Percentiles rank a stretch among this genome's conserved stretches.
Conservation (phyloP, 2,113 vertebrate species). For the Podarcis muralis region DNA sequence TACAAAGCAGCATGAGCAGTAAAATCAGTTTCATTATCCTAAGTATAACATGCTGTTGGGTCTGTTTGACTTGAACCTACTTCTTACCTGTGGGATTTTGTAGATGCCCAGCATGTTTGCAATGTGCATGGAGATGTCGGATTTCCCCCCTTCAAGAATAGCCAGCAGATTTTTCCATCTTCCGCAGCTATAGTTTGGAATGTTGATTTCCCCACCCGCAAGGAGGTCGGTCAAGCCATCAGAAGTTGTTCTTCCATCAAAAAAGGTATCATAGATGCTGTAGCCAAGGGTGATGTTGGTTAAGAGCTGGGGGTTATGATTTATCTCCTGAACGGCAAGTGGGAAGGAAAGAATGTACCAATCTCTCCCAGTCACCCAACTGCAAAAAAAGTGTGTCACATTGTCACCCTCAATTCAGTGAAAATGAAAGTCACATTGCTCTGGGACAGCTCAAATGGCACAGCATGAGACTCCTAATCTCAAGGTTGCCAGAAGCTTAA, state of each 20-base stretch:
- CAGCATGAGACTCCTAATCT: no score
- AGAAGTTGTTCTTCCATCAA: not conserved
- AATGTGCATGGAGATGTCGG: not conserved
- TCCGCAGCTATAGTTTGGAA: not conserved
- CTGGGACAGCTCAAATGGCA: no score
- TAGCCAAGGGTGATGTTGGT: not conserved
- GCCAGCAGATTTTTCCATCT: not conserved
- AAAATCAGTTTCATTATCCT: no score
- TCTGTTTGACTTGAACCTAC: no score
- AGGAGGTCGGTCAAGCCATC: not conserved
- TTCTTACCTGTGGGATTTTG: not conserved
- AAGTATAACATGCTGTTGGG: no score
- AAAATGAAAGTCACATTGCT: no score
- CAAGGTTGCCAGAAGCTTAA: no score
- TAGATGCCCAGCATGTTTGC: not conserved
- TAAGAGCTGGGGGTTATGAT: not conserved
- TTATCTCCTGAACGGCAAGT: not conserved
- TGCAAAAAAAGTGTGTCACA: no score
- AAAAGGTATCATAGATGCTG: not conserved
- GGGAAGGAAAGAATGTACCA: not conserved
- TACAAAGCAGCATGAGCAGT: no score
- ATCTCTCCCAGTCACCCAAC: no score
- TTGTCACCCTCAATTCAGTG: no score
- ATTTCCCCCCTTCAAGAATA: not conserved
- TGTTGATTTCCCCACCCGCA: not conserved